Conservation (phyloP, 2,797 vertebrate species). For the Argentina silus region DNA sequence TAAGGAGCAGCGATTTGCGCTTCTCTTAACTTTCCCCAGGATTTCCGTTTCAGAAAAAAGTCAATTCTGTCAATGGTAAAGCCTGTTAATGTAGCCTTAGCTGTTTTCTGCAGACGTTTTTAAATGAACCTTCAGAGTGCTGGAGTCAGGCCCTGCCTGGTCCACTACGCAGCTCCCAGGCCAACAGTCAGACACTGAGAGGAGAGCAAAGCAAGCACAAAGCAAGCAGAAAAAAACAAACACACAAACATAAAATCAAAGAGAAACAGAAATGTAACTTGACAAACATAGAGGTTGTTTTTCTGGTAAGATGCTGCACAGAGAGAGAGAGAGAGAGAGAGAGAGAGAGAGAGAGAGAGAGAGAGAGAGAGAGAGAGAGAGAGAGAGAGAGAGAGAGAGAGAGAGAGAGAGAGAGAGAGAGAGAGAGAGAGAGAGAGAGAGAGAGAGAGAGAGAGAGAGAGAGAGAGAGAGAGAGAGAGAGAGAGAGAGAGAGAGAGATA, state of each 20-base stretch:
- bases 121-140: neutral
- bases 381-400: neutral
- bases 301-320: neutral
- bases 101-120: slow-evolving; percentile 2
- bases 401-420: neutral
- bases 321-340: neutral
- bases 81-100: neutral
- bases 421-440: neutral
- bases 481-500: neutral
- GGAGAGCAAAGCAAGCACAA: neutral
- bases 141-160: neutral
- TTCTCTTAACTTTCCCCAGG: slow-evolving; percentile 38
- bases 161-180: neutral
- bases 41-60: slow-evolving; percentile 31
- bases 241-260: neutral
- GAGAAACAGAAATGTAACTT: neutral
- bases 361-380: neutral
- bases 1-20: slow-evolving; percentile 48
- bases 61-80: neutral
- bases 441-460: neutral
- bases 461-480: neutral
- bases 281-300: neutral
- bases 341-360: neutral
- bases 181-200: neutral
- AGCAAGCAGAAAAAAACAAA: neutral